phyloP scores from a whole-genome alignment of 1,140 invertebrate species.

The Heliconius congener region DNA sequence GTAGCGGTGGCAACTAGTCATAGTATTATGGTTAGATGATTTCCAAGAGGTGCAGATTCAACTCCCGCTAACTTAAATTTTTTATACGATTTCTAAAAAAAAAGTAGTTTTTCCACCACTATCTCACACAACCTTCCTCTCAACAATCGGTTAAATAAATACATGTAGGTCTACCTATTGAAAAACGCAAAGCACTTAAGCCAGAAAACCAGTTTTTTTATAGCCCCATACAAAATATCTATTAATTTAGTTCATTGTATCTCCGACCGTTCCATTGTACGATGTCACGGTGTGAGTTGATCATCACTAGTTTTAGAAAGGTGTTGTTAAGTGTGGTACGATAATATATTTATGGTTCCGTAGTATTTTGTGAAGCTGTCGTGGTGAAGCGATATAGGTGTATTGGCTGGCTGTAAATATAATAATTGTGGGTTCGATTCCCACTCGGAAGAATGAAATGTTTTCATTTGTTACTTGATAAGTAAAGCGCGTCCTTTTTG shows the following conservation, averaged over 20 bases:
- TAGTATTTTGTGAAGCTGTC: no score
- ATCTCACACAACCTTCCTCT: not conserved
- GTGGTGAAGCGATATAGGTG: no score
- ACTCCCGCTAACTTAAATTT: no score
- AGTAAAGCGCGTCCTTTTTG: no score
- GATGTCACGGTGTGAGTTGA: conserved; percentile 31
- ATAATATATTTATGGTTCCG: no score
- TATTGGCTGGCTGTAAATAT: no score
- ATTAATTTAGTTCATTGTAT: conserved; percentile 37
- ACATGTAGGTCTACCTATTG: not conserved
- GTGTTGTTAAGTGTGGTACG: not conserved
- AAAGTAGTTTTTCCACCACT: not conserved
- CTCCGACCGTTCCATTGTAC: conserved; percentile 27
- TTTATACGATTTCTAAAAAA: not conserved
- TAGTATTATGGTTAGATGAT: no score
- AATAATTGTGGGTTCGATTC: no score
- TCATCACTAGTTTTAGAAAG: conserved; percentile 32
- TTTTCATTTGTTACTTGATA: no score
- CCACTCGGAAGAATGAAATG: no score
- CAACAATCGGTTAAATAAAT: not conserved
- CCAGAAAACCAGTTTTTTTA: conserved; percentile 24
- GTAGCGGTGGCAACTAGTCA: no score
- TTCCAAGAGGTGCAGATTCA: no score
- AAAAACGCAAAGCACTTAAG: conserved; percentile 7
- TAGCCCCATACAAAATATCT: conserved; percentile 18